These are phyloP conservation scores for Catharus ustulatus DNA, from an alignment of 2,797 vertebrate species.

Conservation along the genomic window DNA sequence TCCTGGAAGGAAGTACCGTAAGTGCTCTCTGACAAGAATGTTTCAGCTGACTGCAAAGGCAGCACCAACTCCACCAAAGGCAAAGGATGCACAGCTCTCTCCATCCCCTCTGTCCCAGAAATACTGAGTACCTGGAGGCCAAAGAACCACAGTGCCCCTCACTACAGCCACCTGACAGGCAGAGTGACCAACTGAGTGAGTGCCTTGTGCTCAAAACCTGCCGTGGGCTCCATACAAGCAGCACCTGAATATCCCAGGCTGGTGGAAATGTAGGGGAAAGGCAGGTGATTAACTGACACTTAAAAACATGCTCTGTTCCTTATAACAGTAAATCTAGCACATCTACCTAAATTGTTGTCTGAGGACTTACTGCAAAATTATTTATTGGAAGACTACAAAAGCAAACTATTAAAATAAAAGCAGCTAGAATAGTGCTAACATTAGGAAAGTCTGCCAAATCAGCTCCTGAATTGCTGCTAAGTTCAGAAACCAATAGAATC, in stretches of 20 bases:
- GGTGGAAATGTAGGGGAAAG: not conserved
- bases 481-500: not conserved
- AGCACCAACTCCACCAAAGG: not conserved
- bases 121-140: not conserved
- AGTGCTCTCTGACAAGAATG: not conserved
- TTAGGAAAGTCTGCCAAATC: not conserved
- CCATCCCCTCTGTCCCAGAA: not conserved
- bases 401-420: not conserved
- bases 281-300: not conserved
- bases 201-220: not conserved
- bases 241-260: not conserved
- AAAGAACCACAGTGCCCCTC: not conserved
- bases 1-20: not conserved
- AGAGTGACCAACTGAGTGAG: not conserved
- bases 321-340: not conserved
- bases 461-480: not conserved
- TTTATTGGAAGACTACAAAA: not conserved
- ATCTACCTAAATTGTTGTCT: not conserved
- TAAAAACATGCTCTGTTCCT: not conserved
- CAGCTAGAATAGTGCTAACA: not conserved
- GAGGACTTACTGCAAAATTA: not conserved
- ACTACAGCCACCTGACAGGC: not conserved
- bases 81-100: not conserved
- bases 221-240: not conserved
- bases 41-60: not conserved